Percentiles rank a stretch among this genome's conserved stretches.
Conservation (phyloP, 2,797 vertebrate species). For the Natrix natrix region DNA sequence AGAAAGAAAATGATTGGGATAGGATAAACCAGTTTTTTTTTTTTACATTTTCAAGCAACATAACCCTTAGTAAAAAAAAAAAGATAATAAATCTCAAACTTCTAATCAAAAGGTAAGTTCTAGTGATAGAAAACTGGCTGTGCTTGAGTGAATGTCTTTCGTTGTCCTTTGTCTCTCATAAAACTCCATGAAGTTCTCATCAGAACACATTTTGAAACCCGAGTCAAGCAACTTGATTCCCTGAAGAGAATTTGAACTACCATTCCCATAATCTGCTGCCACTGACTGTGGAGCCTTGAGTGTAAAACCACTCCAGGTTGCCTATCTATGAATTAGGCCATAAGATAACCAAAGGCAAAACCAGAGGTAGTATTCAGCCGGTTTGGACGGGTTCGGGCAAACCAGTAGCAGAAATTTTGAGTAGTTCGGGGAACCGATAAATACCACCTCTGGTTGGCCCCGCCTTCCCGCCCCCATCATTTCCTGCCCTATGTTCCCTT, state of each 20-base stretch:
- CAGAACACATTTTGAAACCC: not conserved
- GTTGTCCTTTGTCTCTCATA: not conserved
- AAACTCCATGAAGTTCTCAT: not conserved
- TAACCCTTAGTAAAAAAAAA: not conserved
- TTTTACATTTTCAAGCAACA: not conserved
- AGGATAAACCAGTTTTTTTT: not conserved
- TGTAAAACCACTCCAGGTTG: not conserved
- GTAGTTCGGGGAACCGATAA: too few species aligned
- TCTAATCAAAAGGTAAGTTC: not conserved
- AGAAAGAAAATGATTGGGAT: not conserved
- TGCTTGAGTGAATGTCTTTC: not conserved
- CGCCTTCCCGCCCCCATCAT: too few species aligned
- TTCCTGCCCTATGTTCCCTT: too few species aligned
- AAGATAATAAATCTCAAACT: not conserved
- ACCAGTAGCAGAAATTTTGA: too few species aligned
- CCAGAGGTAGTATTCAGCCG: too few species aligned
- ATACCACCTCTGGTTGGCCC: too few species aligned
- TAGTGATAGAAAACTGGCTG: not conserved
- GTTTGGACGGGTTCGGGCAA: too few species aligned
- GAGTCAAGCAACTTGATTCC: not conserved
- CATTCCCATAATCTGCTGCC: not conserved
- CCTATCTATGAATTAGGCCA: not conserved
- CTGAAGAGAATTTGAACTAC: not conserved
- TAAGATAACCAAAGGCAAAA: not conserved
- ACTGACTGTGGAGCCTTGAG: not conserved